phyloP scores from a whole-genome alignment of 1,140 invertebrate species.

The Scaptomyza montana region DNA sequence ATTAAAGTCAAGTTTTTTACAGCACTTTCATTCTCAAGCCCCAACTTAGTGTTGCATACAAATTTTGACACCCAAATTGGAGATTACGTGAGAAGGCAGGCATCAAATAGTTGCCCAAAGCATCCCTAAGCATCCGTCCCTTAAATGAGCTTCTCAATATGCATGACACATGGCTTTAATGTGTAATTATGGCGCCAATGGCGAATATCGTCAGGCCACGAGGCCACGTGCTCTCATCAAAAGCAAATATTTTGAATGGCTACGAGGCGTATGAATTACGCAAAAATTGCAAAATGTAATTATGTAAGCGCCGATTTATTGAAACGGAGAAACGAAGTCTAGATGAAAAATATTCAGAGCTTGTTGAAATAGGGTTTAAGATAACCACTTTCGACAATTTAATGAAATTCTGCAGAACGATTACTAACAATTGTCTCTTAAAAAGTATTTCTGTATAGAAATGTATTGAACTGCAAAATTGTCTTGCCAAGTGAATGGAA shows the following conservation, averaged over 20 bases:
- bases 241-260: constrained; percentile 45
- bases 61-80: not conserved
- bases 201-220: constrained; percentile 11
- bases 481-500: not conserved
- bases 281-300: not conserved
- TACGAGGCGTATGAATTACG: constrained; percentile 49
- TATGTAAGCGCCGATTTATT: not conserved
- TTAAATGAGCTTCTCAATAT: constrained; percentile 81
- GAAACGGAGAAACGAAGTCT: constrained; percentile 1
- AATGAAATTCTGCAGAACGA: not conserved
- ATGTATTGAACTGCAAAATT: constrained; percentile 1
- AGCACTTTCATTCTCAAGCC: not conserved
- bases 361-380: not conserved
- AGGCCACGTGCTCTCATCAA: constrained; percentile 60
- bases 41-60: constrained; percentile 10
- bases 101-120: constrained; percentile 35
- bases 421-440: not conserved
- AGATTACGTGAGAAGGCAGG: constrained; percentile 20
- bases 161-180: constrained; percentile 78
- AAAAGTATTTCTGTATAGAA: not conserved
- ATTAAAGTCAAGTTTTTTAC: not conserved
- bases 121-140: constrained; percentile 25
- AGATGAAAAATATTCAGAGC: not conserved
- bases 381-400: not conserved
- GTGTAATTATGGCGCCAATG: constrained; percentile 68